Evolutionary conservation across 2,113 vertebrate genomes (phyloP), one percentile per base, ranked within the genome.

Genomic region (Scomber colias): DNA sequence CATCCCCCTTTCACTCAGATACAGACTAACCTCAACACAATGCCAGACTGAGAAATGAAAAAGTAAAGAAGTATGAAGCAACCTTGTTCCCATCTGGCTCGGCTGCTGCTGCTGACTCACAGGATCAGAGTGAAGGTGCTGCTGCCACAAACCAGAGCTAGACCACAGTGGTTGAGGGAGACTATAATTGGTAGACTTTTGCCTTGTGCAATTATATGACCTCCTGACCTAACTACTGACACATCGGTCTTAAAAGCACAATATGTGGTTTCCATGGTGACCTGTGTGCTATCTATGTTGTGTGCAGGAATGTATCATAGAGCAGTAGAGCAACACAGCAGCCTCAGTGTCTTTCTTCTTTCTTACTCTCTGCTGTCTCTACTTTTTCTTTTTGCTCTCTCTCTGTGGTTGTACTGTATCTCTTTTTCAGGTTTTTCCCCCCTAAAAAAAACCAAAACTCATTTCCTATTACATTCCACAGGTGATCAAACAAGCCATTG

Each of bases 191-290:
- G 17, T n/a, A 24, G 12, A 74, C 6, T 63, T 56, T 68, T 49
- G 19, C 70, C 27, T 59, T 35, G 6, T 1, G 35, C 55, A 19
- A 46, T 63, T 35, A 46, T 15, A 9, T 64, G 44, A 51, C 59
- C 54, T 70, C 24, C 54, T 79, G 35, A 71, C 71, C 54, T 65
- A 35, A 71, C 2, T 48, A 31, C 30, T 44, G 55, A 71, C 59
- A 55, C 14, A 17, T 14, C 27, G 50, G 60, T 79, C 79, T 79
- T 79, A 65, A 86, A 84, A 79, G 64, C 44, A 48, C 11, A 74
- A 40, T 77, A 59, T 65, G 14, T 35, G 35, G 71, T 87, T 81
- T 78, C 74, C 75, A 70, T 45, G 40, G 67, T 21, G 70, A 85
- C 75, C 44, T 73, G 24, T 27, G 59, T 48, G 68, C 30, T 17